Conservation (phyloP, 2,797 vertebrate genomes). For the Pangasius mekongensis region DNA sequence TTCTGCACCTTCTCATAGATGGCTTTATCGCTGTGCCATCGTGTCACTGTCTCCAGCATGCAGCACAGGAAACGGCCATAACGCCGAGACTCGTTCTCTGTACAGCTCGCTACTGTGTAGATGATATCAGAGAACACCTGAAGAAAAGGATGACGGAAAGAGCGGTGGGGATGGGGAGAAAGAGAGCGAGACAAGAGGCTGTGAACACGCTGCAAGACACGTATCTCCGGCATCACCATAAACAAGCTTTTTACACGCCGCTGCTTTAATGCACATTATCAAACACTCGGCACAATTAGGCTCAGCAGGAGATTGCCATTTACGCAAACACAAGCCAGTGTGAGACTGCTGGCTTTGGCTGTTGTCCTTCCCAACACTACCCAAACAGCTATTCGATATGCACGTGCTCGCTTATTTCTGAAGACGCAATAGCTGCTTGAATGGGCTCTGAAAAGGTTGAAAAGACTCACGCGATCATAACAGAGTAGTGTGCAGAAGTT, state of each 20-base stretch:
- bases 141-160: neutral
- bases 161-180: neutral
- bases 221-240: neutral
- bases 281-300: conserved; percentile 47
- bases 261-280: conserved; percentile 44
- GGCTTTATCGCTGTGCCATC: conserved; percentile 96
- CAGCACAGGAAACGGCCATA: conserved; percentile 98
- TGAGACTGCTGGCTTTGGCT: conserved; percentile 4
- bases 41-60: conserved; percentile 97
- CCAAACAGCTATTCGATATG: conserved; percentile 15
- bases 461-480: conserved; percentile 90
- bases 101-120: conserved; percentile 98
- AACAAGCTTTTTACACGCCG: conserved; percentile 26
- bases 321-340: conserved; percentile 30
- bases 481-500: conserved; percentile 99
- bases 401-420: neutral
- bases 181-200: neutral
- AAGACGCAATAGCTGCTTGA: neutral
- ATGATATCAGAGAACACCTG: conserved; percentile 99
- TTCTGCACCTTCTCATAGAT: conserved; percentile 93
- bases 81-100: conserved; percentile 97
- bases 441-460: neutral
- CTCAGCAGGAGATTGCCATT: conserved; percentile 29
- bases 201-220: conserved; percentile 4
- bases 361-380: neutral